These are phyloP conservation scores for Dynastes tityus DNA, from an alignment of 2,888 invertebrate species.

Conservation along the genomic window DNA sequence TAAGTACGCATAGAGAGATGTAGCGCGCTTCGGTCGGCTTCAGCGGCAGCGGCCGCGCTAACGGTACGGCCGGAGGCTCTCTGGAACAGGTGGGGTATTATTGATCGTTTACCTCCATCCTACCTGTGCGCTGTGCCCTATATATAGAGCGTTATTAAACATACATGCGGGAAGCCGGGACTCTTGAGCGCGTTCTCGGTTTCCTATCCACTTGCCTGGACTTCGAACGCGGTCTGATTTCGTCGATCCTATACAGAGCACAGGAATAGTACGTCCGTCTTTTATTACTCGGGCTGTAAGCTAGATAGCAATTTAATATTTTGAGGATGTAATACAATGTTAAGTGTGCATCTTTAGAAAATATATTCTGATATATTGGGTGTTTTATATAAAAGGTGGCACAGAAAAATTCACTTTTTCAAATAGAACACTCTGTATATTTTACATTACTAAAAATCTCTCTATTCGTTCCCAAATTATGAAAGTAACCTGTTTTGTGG, in stretches of 20 bases:
- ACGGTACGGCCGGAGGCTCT: constrained; percentile 29
- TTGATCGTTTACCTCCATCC: constrained; percentile 50
- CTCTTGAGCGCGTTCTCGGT: constrained; percentile 34
- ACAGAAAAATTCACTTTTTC: no score
- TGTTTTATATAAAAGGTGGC: no score
- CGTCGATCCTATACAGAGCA: background rate
- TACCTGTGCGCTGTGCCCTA: constrained; percentile 48
- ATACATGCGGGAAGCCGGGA: constrained; percentile 50
- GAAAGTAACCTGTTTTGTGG: no score
- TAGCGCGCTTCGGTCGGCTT: background rate
- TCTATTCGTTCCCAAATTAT: no score
- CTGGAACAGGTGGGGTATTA: constrained; percentile 49
- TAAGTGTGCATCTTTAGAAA: no score
- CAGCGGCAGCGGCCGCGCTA: constrained; percentile 13
- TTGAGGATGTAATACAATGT: no score
- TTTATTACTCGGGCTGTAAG: no score
- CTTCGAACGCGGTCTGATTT: constrained; percentile 22
- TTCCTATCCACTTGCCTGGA: constrained; percentile 13
- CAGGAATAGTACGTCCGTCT: no score
- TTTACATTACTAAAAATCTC: no score
- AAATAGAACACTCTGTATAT: no score
- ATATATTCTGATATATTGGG: no score
- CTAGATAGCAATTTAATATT: no score
- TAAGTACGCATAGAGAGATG: background rate
- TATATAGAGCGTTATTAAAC: constrained; percentile 51